Evolutionary conservation across 2,113 vertebrate species (phyloP), one percentile per base, ranked within the genome.

Genomic region (Saccopteryx bilineata): DNA sequence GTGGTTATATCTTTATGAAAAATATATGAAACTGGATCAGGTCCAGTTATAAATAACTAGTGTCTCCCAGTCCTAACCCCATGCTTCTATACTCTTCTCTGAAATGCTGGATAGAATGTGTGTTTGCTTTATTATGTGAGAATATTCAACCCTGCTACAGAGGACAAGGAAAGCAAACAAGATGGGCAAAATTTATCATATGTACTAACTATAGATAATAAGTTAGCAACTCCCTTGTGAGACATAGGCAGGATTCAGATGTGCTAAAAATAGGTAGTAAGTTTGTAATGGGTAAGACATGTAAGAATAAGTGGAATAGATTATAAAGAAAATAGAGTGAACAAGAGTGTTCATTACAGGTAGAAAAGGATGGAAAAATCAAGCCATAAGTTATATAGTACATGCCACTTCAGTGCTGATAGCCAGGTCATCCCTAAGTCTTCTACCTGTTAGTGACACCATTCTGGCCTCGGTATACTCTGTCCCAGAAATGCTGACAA

Each of bases 281-380:
- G 33, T 9, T 39, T 80, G 23, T 39, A 93, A 88, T 14, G 26
- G n/a, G 8, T 52, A 66, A 81, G 50, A 60, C 48, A 48, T 28
- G 9, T 14, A 75, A 85, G 94, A 94, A 79, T 68, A 63, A 93
- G 75, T 90, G 76, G 26, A 58, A 95, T 86, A 14, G 54, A 54
- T 71, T 93, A 48, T 26, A n/a, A 76, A 48, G 80, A 82, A 26
- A 58, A 63, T 26, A 13, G 75, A 80, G 69, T 7, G 60, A 74
- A 69, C 31, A 48, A 69, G 33, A 92, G 12, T 78, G 46, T 56
- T 69, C 31, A 11, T 80, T 75, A 71, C 7, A 56, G 61, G 28
- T n/a, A 63, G 60, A 58, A 84, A 92, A 23, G 80, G 28, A 18
- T 23, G 65, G 84, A 28, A 84, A 89, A 80, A 50, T 72, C 24